Evolutionary conservation across 2,113 vertebrate species (phyloP).

Genomic region (Butorides virescens): DNA sequence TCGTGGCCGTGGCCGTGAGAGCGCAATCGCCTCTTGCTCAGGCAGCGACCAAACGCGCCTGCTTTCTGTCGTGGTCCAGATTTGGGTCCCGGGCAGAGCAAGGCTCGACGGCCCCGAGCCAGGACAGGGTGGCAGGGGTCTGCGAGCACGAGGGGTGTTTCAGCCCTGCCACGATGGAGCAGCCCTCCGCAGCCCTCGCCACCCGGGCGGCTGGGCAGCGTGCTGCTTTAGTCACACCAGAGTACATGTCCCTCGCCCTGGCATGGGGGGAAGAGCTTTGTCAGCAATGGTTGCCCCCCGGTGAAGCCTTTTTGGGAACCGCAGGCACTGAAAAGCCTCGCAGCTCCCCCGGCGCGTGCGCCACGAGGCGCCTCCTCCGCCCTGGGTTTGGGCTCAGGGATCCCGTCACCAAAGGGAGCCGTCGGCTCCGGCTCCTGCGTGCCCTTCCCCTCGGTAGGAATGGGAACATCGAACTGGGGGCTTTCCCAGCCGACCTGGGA

Average conservation of each 20-base stretch:
- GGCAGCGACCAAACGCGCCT: fast-evolving
- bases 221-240: background rate
- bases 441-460: too few relatives aligned
- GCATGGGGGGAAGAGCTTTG: background rate
- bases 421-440: background rate
- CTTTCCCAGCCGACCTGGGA: background rate
- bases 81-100: background rate
- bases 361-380: background rate
- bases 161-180: background rate
- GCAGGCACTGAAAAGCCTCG: background rate
- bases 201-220: too few relatives aligned
- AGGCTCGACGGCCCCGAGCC: background rate
- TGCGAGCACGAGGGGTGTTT: background rate
- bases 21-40: background rate
- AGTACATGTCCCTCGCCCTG: background rate
- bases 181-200: background rate
- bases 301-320: background rate
- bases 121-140: background rate
- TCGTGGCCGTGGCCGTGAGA: background rate
- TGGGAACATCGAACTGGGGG: background rate
- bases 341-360: background rate
- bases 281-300: background rate
- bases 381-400: background rate
- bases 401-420: background rate
- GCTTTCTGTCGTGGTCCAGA: background rate